Evolutionary conservation across 2,888 invertebrate genomes (phyloP).

Genomic region (Limnephilus lunatus): DNA sequence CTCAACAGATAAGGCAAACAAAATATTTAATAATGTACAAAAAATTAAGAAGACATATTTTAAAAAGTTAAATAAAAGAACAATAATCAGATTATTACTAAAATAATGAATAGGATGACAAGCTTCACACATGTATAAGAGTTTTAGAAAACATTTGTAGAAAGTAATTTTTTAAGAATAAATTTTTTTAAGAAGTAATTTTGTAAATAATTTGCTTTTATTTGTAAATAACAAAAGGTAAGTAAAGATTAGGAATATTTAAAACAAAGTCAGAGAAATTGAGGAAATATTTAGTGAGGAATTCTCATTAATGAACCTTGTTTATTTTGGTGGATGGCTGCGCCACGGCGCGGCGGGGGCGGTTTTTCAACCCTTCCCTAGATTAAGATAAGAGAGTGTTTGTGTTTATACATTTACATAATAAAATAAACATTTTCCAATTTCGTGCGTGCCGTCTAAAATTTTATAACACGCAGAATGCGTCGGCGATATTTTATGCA

Average conservation of each 20-base stretch:
- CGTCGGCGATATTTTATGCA: not conserved
- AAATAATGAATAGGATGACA: no score
- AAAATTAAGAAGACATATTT: no score
- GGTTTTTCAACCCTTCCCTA: slow-evolving; percentile 36
- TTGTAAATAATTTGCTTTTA: not conserved
- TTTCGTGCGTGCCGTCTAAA: not conserved
- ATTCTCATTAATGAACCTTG: slow-evolving; percentile 28
- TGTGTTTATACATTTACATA: not conserved
- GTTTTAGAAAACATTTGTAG: no score
- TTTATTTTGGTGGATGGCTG: slow-evolving; percentile 23
- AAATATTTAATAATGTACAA: not conserved
- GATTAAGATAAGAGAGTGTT: not conserved
- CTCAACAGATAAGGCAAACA: not conserved
- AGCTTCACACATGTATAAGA: no score
- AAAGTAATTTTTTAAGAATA: not conserved
- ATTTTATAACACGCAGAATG: not conserved
- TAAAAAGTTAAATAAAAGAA: no score
- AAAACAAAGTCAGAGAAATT: not conserved
- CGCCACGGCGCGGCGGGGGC: not conserved
- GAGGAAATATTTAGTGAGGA: slow-evolving; percentile 24
- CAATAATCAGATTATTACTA: no score
- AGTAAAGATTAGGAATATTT: not conserved
- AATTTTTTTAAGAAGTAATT: not conserved
- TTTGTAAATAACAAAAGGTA: not conserved
- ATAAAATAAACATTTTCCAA: not conserved